These are phyloP conservation scores for Leptopilina clavipes DNA, from an alignment of 1,140 invertebrate genomes.

Conservation along the genomic window DNA sequence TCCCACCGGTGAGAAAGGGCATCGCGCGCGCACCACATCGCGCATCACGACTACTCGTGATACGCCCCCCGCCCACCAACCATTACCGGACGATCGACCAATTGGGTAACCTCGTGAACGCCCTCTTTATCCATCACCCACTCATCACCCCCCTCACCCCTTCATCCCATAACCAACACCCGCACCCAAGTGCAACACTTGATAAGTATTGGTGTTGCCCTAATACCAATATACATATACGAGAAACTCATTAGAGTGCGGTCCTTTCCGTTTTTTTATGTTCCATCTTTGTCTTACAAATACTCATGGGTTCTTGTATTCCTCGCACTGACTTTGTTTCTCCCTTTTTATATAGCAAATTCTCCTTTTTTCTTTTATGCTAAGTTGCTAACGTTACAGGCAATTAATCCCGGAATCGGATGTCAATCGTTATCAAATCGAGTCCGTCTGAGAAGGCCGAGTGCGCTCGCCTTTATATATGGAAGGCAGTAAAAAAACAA, in stretches of 20 bases:
- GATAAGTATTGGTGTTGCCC: neutral
- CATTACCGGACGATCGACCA: slow-evolving; percentile 72
- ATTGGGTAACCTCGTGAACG: slow-evolving; percentile 70
- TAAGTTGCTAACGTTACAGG: slow-evolving; percentile 44
- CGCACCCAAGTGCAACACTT: neutral
- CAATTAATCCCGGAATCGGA: slow-evolving; percentile 58
- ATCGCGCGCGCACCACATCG: slow-evolving; percentile 64
- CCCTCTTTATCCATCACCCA: slow-evolving; percentile 61
- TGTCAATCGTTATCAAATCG: slow-evolving; percentile 51
- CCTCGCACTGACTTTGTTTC: slow-evolving; percentile 44
- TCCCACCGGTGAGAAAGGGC: slow-evolving; percentile 45
- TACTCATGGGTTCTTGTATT: slow-evolving; percentile 49
- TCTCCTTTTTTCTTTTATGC: slow-evolving; percentile 36
- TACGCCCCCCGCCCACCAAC: slow-evolving; percentile 70
- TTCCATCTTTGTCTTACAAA: slow-evolving; percentile 48
- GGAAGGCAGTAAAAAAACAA: neutral
- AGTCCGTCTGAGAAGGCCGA: slow-evolving; percentile 25
- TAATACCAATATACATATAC: neutral
- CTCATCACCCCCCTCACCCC: neutral
- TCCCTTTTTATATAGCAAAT: slow-evolving; percentile 36
- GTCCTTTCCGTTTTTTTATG: slow-evolving; percentile 11
- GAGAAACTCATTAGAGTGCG: neutral
- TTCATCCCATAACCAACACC: too few species aligned
- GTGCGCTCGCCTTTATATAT: neutral
- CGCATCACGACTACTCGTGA: slow-evolving; percentile 63